phyloP scores from a whole-genome alignment of 2,888 invertebrate genomes.

The Xiphydria camelus region DNA sequence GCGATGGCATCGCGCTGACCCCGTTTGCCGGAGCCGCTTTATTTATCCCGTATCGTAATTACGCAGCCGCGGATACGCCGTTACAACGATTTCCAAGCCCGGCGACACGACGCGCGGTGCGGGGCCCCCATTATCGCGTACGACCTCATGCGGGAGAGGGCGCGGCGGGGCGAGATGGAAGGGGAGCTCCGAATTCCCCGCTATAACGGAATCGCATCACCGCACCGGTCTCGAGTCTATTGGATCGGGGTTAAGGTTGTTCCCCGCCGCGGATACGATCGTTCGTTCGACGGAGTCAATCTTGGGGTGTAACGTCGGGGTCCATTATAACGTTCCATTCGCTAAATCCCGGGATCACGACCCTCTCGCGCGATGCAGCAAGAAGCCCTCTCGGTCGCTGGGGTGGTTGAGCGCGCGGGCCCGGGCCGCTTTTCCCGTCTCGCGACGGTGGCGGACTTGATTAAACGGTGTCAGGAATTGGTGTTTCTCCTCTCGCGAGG shows the following conservation, averaged over 20 bases:
- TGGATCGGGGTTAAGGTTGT: too few species aligned
- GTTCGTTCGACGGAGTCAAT: slow-evolving; percentile 11
- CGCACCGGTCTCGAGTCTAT: too few species aligned
- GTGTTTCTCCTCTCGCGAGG: slow-evolving; percentile 5
- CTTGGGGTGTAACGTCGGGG: slow-evolving; percentile 11
- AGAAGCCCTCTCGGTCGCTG: slow-evolving; percentile 1
- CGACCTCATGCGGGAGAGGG: too few species aligned
- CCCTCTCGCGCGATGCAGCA: slow-evolving; percentile 9
- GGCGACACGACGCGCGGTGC: too few species aligned
- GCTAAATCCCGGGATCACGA: slow-evolving; percentile 12
- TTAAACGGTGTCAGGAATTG: slow-evolving; percentile 15
- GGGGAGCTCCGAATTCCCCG: too few species aligned
- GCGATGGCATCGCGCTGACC: not conserved
- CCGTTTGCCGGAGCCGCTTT: not conserved
- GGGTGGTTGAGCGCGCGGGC: not conserved
- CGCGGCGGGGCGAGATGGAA: too few species aligned
- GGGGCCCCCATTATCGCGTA: too few species aligned
- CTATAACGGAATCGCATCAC: too few species aligned
- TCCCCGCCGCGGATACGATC: slow-evolving; percentile 7
- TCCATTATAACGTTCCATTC: slow-evolving; percentile 18
- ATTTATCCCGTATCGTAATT: too few species aligned
- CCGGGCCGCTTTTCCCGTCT: not conserved
- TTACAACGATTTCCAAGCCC: too few species aligned
- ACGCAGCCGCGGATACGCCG: too few species aligned
- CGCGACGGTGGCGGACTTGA: slow-evolving; percentile 9